Conservation (phyloP, 2,797 vertebrate species). For the Thripadectes ignobilis region DNA sequence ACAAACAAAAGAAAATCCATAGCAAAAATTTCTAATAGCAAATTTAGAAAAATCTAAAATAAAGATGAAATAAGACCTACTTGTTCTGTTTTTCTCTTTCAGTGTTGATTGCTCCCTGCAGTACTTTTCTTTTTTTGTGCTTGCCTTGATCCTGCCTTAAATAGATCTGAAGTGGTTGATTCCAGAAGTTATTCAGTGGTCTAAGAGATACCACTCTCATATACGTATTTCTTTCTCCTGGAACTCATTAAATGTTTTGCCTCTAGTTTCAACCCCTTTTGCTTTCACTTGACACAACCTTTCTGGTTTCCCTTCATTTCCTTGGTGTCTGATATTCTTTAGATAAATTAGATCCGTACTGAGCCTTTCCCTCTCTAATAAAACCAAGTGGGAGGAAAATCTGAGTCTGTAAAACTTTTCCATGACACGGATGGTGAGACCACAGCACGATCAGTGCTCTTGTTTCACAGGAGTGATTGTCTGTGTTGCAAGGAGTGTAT, state of each 20-base stretch:
- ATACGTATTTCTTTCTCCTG: background rate
- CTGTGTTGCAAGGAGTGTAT: fast-evolving
- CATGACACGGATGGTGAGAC: background rate
- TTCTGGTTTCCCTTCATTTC: background rate
- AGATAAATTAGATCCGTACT: background rate
- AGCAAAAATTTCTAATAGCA: background rate
- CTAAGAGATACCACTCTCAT: background rate
- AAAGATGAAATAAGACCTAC: background rate
- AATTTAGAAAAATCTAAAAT: background rate
- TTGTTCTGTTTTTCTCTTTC: background rate
- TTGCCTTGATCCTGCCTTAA: background rate
- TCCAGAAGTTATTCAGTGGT: background rate
- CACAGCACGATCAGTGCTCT: background rate
- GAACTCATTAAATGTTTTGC: constrained; percentile 4
- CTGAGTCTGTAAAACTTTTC: background rate
- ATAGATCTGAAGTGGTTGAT: background rate
- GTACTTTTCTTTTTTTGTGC: background rate
- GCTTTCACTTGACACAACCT: background rate
- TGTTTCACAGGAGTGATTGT: background rate
- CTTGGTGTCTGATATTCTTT: background rate
- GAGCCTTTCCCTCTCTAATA: background rate
- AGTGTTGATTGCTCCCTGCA: background rate
- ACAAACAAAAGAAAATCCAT: background rate
- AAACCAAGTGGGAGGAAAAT: background rate
- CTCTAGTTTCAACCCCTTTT: background rate